Evolutionary conservation across 2,888 invertebrate species (phyloP).

Genomic region (Habroteleia sp.): DNA sequence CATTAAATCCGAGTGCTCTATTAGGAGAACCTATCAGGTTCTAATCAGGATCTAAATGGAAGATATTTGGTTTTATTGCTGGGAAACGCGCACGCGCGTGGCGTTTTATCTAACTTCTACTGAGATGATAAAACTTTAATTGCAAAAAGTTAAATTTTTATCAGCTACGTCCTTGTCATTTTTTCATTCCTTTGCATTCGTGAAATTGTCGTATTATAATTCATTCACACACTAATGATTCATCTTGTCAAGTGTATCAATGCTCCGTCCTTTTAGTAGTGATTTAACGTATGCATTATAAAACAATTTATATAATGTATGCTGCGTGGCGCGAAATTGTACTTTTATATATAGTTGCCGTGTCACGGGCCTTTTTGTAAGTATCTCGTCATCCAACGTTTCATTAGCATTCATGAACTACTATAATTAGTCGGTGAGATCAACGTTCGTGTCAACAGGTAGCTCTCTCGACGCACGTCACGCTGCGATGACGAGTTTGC

Average conservation of each 20-base stretch:
- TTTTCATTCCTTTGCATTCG: conserved; percentile 12
- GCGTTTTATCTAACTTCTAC: no score
- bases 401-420: conserved; percentile 54
- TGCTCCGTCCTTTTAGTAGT: conserved; percentile 38
- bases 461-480: conserved; percentile 45
- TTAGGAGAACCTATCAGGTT: no score
- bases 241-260: conserved; percentile 32
- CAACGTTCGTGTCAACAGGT: conserved; percentile 56
- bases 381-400: conserved; percentile 43
- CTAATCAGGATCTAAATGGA: no score
- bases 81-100: no score
- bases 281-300: conserved; percentile 42
- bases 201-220: conserved; percentile 45
- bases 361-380: conserved; percentile 24
- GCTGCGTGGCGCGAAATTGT: conserved; percentile 24
- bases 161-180: no score
- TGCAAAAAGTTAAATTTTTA: no score
- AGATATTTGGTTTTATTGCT: no score
- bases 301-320: conserved; percentile 45
- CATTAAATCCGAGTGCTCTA: no score
- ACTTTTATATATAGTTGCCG: conserved; percentile 38
- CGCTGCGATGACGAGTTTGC: conserved; percentile 15
- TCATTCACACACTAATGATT: conserved; percentile 49
- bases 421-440: conserved; percentile 47
- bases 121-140: no score